Base-by-base conservation (phyloP, 2,888 invertebrate genomes). In the Xestobium rufovillosum region DNA sequence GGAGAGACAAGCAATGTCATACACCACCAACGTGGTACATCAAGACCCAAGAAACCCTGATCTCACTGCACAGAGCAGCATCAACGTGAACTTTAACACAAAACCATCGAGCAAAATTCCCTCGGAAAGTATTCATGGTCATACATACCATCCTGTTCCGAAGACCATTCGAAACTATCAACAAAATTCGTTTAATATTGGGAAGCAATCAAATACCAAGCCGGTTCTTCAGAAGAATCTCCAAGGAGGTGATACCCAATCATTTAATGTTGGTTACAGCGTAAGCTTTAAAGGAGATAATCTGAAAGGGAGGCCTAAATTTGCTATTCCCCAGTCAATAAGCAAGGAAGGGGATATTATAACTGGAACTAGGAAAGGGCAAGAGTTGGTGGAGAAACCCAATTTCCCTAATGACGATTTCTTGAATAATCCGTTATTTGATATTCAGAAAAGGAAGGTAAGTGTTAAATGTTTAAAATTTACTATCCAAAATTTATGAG, bases 21-120 rank as follows among this genome's bases (percentile, higher is more conserved):
- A 56, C 41, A 46, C 45, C 6, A 49, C 51, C 10, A 57, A 45
- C 31, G 47, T 57, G 2, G 31, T 54, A 2, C 56, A 57, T 30
- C 33, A 45, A 2, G 45, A 52, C 29, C 48, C 51, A 3, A 44
- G 47, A 13, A 42, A 50, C 42, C 50, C 50, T 1, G 51, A 55
- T 29, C 48, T 49, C 33, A 40, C 48, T 9, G 52, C 58, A 0
- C 45, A 53, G 42, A 57, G 57, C 32, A 43, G 47, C 8, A 48
- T 57, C 14, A 47, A 51, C 13, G 53, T 57, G 9, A 48, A 48
- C 13, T 39, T 48, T 17, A 39, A 45, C 23, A 29, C 36, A 19
- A n/a, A 19, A 8, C 23, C 23, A 6, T 6, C 6, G n/a, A n/a
- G n/a, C 23, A 40, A 3, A 16, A 42, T 13, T 19, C 33, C 9